Evolutionary conservation across 1,140 invertebrate species (phyloP).

Genomic region (Scaptomyza pallida): DNA sequence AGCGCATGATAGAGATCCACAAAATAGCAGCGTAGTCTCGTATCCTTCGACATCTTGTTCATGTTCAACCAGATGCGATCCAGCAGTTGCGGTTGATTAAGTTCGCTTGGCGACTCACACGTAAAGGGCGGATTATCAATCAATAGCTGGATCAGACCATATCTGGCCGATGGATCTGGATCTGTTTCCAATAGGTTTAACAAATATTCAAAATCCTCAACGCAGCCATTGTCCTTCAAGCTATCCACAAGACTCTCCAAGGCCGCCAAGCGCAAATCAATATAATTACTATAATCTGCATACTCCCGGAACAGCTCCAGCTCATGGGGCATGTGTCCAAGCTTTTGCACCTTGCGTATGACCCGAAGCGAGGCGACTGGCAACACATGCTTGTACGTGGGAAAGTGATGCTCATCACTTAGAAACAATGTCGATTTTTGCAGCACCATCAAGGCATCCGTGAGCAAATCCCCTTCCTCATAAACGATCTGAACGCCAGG

Average conservation of each 20-base stretch:
- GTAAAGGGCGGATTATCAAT: slow-evolving; percentile 93
- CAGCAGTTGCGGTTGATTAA: slow-evolving; percentile 92
- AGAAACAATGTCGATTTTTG: slow-evolving; percentile 93
- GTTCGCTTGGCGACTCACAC: slow-evolving; percentile 87
- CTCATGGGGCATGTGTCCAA: slow-evolving; percentile 95
- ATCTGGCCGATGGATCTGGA: slow-evolving; percentile 91
- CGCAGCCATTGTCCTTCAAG: slow-evolving; percentile 92
- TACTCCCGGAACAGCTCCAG: slow-evolving; percentile 95
- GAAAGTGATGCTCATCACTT: slow-evolving; percentile 97
- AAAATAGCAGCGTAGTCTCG: slow-evolving; percentile 94
- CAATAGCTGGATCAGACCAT: slow-evolving; percentile 90
- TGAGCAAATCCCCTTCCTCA: too few relatives aligned
- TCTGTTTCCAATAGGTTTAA: slow-evolving; percentile 94
- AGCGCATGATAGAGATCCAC: slow-evolving; percentile 97
- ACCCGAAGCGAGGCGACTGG: slow-evolving; percentile 95
- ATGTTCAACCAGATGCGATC: slow-evolving; percentile 93
- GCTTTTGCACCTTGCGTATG: slow-evolving; percentile 96
- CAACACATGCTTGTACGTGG: slow-evolving; percentile 96
- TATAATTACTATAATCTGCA: slow-evolving; percentile 94
- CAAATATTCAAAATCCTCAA: slow-evolving; percentile 92
- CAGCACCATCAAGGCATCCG: slow-evolving; percentile 92
- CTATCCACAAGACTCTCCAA: slow-evolving; percentile 97
- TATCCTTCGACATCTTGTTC: slow-evolving; percentile 93
- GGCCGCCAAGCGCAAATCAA: slow-evolving; percentile 94
- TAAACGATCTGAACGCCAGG: too few relatives aligned